phyloP scores from a whole-genome alignment of 1,140 invertebrate species.

The Coenobita brevimanus region DNA sequence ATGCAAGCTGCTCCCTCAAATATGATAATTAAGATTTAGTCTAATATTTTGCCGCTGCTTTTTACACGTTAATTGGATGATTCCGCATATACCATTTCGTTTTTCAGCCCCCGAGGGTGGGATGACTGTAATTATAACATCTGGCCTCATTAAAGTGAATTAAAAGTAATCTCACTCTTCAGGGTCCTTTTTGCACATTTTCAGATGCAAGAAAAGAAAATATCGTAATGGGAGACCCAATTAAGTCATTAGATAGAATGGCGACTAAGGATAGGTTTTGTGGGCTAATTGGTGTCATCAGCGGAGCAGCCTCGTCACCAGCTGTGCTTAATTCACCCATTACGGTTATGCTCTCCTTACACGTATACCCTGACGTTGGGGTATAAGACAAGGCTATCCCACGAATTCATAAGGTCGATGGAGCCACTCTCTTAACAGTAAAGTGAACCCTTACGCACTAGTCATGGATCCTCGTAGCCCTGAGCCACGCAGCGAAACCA shows the following conservation, averaged over 20 bases:
- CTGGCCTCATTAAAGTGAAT: constrained; percentile 28
- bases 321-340: constrained; percentile 46
- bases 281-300: constrained; percentile 49
- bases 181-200: constrained; percentile 9
- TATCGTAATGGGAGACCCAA: constrained; percentile 19
- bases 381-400: not conserved
- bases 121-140: constrained; percentile 29
- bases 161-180: constrained; percentile 26
- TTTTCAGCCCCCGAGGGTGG: constrained; percentile 15
- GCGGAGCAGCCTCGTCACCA: constrained; percentile 23
- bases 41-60: too few relatives aligned
- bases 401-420: not conserved
- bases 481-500: too few relatives aligned
- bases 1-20: too few relatives aligned
- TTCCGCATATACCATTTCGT: constrained; percentile 29
- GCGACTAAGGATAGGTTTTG: constrained; percentile 45
- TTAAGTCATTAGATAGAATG: constrained; percentile 47
- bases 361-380: not conserved
- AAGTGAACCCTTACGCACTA: too few relatives aligned
- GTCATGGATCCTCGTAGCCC: too few relatives aligned
- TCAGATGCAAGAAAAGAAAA: constrained; percentile 13
- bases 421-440: not conserved
- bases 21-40: too few relatives aligned
- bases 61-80: constrained; percentile 12
- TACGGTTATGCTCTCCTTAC: constrained; percentile 21